These are phyloP conservation scores for Microctenopoma steveboyesi DNA, from an alignment of 2,797 vertebrate species.

Conservation along the genomic window DNA sequence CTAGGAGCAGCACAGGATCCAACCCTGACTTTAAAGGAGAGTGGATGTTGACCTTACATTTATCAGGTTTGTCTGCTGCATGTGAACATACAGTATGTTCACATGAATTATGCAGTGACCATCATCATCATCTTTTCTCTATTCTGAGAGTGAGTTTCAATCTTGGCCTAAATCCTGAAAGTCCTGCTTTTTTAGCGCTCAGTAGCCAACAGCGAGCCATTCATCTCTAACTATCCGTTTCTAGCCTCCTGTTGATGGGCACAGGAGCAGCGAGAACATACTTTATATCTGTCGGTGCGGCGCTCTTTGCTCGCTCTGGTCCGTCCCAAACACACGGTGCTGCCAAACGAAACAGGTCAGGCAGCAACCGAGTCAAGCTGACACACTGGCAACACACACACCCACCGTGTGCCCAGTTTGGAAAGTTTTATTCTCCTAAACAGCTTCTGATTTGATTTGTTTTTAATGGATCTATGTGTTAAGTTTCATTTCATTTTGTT, in stretches of 20 bases:
- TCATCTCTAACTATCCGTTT: conserved; percentile 28
- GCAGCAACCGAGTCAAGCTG: conserved; percentile 18
- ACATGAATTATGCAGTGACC: too few species aligned
- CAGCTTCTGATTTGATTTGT: conserved; percentile 4
- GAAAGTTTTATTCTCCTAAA: conserved; percentile 11
- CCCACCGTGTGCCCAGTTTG: conserved; percentile 2
- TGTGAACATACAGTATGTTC: background rate
- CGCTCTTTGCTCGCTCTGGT: conserved; percentile 12
- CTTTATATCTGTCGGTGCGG: conserved; percentile 34
- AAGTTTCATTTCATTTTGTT: conserved; percentile 6
- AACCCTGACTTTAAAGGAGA: background rate
- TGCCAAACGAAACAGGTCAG: conserved; percentile 40
- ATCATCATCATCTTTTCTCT: background rate
- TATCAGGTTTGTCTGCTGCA: background rate
- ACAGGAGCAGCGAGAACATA: conserved; percentile 19
- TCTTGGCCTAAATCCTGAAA: conserved; percentile 8
- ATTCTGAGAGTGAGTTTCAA: too few species aligned
- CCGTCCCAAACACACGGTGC: conserved; percentile 35
- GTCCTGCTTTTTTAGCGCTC: conserved; percentile 28
- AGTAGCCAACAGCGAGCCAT: conserved; percentile 17
- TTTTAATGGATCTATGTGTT: conserved; percentile 10
- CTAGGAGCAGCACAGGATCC: too few species aligned
- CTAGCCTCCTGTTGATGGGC: conserved; percentile 45
- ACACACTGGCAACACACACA: conserved; percentile 35
- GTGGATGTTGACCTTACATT: background rate